These are phyloP conservation scores for Xylota segnis DNA, from an alignment of 2,888 invertebrate species.

Conservation along the genomic window DNA sequence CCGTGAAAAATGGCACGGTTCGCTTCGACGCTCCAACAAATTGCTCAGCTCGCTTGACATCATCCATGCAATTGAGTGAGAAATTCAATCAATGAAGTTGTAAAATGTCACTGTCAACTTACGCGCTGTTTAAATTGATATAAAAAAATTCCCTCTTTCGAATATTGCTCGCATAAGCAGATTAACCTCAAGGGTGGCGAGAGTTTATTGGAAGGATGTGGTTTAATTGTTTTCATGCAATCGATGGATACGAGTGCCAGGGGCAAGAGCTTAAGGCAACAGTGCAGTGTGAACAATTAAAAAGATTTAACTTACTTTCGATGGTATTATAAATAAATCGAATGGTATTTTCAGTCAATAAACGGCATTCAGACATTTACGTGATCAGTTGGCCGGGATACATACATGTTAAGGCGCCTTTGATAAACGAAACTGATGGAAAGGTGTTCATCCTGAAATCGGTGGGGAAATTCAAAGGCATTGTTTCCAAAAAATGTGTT, in stretches of 20 bases:
- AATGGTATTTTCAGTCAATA: not conserved
- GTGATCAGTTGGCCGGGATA: no score
- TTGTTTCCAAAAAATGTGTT: no score
- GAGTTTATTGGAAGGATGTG: conserved; percentile 14
- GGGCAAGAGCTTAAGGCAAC: not conserved
- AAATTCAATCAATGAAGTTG: conserved; percentile 65
- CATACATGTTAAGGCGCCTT: no score
- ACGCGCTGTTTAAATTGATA: conserved; percentile 51
- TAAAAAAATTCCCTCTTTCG: conserved; percentile 5
- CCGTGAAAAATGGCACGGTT: conserved; percentile 35
- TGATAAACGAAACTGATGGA: no score
- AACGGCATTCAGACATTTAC: no score
- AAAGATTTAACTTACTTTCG: not conserved
- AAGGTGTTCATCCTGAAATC: no score
- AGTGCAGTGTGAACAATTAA: not conserved
- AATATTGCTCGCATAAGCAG: conserved; percentile 29
- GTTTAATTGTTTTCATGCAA: conserved; percentile 12
- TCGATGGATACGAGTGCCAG: conserved; percentile 3
- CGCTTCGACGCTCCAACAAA: conserved; percentile 46
- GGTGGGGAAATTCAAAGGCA: no score
- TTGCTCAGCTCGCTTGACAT: conserved; percentile 53
- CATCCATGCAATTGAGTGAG: conserved; percentile 61
- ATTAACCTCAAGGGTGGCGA: conserved; percentile 27
- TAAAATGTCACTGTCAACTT: conserved; percentile 57
- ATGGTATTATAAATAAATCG: not conserved